Conservation (phyloP, 2,113 vertebrate species). For the Phrynosoma blainvillii region DNA sequence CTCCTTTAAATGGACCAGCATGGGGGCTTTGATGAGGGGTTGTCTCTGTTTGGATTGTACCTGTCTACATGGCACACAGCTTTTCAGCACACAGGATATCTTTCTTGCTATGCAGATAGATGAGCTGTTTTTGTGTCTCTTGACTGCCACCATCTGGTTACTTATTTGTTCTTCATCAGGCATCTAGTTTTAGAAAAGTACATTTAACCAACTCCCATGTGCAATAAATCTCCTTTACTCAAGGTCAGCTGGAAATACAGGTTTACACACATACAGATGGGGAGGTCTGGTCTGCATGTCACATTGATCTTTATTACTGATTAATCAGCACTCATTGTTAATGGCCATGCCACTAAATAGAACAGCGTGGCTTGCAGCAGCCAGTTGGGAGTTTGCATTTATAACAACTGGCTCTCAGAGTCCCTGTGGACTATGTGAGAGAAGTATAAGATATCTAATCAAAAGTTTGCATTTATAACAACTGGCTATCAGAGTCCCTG, state of each 20-base stretch:
- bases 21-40: not conserved
- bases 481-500: not conserved
- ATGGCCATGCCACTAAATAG: not conserved
- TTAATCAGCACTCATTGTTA: not conserved
- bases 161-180: not conserved
- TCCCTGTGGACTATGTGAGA: not conserved
- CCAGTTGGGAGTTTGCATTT: not conserved
- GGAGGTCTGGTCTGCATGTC: not conserved
- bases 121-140: constrained; percentile 24
- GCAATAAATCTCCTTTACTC: not conserved
- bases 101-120: not conserved
- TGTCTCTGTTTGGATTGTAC: not conserved
- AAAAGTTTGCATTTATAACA: no score
- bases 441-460: not conserved
- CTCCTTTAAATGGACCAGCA: not conserved
- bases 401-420: no score
- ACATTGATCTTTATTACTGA: not conserved
- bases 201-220: not conserved
- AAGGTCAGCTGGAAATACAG: not conserved
- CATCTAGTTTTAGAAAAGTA: not conserved
- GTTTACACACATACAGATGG: not conserved
- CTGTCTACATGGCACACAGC: not conserved
- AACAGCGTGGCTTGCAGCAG: not conserved
- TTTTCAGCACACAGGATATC: not conserved
- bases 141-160: constrained; percentile 67